These are phyloP conservation scores for Cisticola juncidis DNA, from an alignment of 2,113 vertebrate species.

Conservation along the genomic window DNA sequence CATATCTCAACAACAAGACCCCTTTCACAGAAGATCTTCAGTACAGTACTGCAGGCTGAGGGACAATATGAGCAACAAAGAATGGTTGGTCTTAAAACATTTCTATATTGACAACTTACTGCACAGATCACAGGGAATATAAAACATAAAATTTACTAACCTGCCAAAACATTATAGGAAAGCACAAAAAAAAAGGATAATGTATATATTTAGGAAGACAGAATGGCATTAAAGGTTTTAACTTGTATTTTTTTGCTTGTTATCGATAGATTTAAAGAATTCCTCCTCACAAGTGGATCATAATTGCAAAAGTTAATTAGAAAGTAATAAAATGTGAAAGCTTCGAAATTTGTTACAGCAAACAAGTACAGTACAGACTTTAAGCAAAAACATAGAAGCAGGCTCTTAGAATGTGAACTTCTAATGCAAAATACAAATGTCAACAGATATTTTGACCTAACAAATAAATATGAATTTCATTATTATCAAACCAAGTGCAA, in stretches of 20 bases:
- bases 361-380: not conserved
- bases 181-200: not conserved
- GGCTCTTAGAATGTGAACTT: not conserved
- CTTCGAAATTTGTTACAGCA: constrained; percentile 3
- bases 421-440: not conserved
- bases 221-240: not conserved
- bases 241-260: not conserved
- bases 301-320: constrained; percentile 43
- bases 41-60: not conserved
- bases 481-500: not conserved
- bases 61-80: not conserved
- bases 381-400: not conserved
- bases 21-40: not conserved
- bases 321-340: constrained; percentile 46
- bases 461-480: not conserved
- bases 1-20: not conserved
- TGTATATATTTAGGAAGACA: not conserved
- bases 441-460: not conserved
- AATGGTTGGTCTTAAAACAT: not conserved
- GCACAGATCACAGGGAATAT: not conserved
- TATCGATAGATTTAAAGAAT: not conserved
- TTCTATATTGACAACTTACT: not conserved
- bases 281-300: not conserved
- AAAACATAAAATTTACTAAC: not conserved
- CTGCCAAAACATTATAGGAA: not conserved